Conservation (phyloP, 2,797 vertebrate species). For the Allobates femoralis region DNA sequence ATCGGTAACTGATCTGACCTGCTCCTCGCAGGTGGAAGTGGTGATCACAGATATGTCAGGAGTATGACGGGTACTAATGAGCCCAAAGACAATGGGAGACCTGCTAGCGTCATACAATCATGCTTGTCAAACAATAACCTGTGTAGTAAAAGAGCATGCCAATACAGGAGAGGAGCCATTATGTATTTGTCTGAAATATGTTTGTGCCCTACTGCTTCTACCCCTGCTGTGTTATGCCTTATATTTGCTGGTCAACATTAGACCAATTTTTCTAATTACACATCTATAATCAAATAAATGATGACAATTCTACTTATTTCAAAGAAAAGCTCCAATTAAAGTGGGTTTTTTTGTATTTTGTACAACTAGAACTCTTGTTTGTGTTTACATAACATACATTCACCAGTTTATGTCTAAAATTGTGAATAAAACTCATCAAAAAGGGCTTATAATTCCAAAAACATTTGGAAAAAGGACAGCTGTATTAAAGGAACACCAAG, state of each 20-base stretch:
- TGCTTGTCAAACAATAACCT: not conserved
- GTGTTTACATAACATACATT: too few species aligned
- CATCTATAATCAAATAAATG: not conserved
- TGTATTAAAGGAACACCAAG: too few species aligned
- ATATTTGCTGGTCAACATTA: not conserved
- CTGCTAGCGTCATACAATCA: not conserved
- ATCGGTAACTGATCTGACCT: not conserved
- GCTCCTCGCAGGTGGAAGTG: not conserved
- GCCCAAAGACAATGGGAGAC: not conserved
- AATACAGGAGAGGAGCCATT: not conserved
- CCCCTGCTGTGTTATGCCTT: not conserved
- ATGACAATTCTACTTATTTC: not conserved
- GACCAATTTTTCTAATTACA: not conserved
- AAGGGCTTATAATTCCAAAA: too few species aligned
- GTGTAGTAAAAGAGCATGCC: not conserved
- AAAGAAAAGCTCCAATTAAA: not conserved
- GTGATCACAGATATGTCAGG: not conserved
- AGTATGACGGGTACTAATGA: not conserved
- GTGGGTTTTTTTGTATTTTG: not conserved
- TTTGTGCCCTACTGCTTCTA: not conserved
- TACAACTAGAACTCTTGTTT: too few species aligned
- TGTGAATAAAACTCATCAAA: too few species aligned
- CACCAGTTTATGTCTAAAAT: too few species aligned
- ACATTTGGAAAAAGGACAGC: too few species aligned
- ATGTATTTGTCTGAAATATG: not conserved